These are phyloP conservation scores for Podargus strigoides DNA, from an alignment of 2,797 vertebrate species.

Conservation along the genomic window DNA sequence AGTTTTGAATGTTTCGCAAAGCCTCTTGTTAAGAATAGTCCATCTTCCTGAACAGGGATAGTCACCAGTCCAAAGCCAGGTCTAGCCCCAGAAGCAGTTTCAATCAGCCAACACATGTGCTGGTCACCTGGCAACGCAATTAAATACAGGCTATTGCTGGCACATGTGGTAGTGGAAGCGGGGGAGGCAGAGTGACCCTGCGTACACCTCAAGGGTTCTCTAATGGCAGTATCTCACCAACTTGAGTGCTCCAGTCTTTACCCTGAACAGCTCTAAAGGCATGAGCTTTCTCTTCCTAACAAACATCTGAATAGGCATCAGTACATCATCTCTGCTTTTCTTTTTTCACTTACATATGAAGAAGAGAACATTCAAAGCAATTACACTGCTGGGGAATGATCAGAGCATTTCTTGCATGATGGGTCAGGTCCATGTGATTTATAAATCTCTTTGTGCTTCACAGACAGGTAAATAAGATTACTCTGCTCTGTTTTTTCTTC, in stretches of 20 bases:
- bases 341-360: background rate
- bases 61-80: background rate
- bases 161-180: background rate
- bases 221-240: rapidly evolving
- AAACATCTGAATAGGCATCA: background rate
- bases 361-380: background rate
- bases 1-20: background rate
- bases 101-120: background rate
- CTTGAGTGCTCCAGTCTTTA: background rate
- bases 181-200: background rate
- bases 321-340: background rate
- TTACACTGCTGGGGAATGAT: background rate
- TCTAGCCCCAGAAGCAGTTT: background rate
- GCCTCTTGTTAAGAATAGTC: background rate
- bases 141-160: background rate
- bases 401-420: background rate
- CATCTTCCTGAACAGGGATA: background rate
- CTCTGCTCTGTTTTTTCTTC: background rate
- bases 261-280: background rate
- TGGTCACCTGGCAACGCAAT: background rate
- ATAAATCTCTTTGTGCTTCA: background rate
- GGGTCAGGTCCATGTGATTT: background rate
- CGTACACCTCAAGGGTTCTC: background rate
- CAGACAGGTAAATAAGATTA: background rate
- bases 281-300: background rate